These are phyloP conservation scores for Tupaia chinensis DNA, from an alignment of 2,113 vertebrate genomes.

Conservation along the genomic window DNA sequence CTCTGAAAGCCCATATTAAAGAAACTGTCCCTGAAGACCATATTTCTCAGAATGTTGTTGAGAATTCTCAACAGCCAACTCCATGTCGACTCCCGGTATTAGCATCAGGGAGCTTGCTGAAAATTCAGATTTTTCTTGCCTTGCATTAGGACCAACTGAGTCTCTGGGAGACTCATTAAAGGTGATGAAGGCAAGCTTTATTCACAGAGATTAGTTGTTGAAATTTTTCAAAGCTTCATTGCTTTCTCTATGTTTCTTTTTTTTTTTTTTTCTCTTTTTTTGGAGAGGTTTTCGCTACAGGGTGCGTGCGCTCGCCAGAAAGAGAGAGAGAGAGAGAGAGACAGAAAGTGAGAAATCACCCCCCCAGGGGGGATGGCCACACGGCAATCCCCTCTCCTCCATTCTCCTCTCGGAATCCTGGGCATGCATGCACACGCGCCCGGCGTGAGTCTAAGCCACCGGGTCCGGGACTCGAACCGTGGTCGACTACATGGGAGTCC, in stretches of 20 bases:
- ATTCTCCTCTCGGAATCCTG: no score
- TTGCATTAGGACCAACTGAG: neutral
- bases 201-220: neutral
- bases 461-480: no score
- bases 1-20: neutral
- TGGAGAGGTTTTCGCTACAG: no score
- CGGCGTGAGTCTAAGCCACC: no score
- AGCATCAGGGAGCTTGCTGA: neutral
- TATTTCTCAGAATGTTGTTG: neutral
- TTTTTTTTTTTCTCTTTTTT: no score
- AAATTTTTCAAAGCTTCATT: slow-evolving; percentile 7
- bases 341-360: no score
- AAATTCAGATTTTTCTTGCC: neutral
- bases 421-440: no score
- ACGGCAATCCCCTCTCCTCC: no score
- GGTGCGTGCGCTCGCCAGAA: no score
- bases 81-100: neutral
- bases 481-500: no score
- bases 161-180: neutral
- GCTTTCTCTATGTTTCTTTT: neutral
- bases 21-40: neutral
- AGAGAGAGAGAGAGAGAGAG: no score
- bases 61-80: neutral
- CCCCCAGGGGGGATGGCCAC: no score
- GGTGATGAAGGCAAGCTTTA: neutral